phyloP scores from a whole-genome alignment of 2,113 vertebrate genomes.

The Cyprinodon brontotheroides region DNA sequence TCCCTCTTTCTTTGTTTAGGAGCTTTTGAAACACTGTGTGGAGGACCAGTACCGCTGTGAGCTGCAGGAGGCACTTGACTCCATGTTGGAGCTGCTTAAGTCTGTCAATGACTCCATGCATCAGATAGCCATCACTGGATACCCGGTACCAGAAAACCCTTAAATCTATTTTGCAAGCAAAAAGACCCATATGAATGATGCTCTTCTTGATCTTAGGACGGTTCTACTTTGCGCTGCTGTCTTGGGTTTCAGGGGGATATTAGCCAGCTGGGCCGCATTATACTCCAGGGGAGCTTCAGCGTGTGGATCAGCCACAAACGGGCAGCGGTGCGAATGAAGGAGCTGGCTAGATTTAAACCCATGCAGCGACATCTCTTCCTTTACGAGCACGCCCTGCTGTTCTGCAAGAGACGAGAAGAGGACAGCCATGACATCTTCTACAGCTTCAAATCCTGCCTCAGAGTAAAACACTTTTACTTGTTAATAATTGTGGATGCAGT shows the following conservation, averaged over 20 bases:
- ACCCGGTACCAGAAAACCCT: conserved; percentile 79
- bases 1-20: conserved; percentile 76
- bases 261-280: conserved; percentile 87
- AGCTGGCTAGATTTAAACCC: conserved; percentile 95
- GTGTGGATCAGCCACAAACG: conserved; percentile 94
- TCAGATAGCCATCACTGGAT: conserved; percentile 96
- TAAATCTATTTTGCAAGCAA: not conserved
- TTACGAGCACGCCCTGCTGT: conserved; percentile 91
- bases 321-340: conserved; percentile 93
- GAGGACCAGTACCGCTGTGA: conserved; percentile 82
- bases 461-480: conserved; percentile 77
- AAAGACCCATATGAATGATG: not conserved
- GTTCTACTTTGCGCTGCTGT: not conserved
- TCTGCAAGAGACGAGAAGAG: conserved; percentile 93
- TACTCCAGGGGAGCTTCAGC: conserved; percentile 93
- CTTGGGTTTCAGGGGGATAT: conserved; percentile 85
- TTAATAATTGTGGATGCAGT: not conserved
- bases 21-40: conserved; percentile 90
- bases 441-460: conserved; percentile 94
- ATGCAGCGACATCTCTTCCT: conserved; percentile 97
- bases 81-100: conserved; percentile 94
- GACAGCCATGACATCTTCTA: conserved; percentile 87
- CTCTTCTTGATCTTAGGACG: not conserved
- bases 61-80: conserved; percentile 89
- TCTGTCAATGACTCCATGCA: conserved; percentile 99